Evolutionary conservation across 2,888 invertebrate genomes (phyloP), one percentile per base, ranked within the genome.

Genomic region (Dicyrtomina minuta): DNA sequence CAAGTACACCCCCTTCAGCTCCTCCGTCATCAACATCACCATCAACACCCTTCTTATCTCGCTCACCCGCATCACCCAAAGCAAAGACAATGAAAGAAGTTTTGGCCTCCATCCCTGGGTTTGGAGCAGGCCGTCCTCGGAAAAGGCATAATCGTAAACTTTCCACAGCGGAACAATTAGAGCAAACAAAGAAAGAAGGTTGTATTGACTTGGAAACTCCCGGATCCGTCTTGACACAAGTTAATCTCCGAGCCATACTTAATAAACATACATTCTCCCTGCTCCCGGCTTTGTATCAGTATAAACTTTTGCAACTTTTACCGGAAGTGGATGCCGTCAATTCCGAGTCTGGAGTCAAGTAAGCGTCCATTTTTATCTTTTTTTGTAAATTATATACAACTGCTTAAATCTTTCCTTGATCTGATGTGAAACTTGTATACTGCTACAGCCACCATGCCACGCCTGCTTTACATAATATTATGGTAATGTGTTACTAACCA

Each of bases 201-300:
- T 91, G 91, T 81, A 92, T 97, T 77, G 96, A 97, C 83, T 56
- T 56, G 79, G 95, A 96, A 84, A 95, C 96, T 51, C 95, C 96
- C 22, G 95, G 96, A 81, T 96, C 96, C 65, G 94, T 97, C 80
- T 86, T 97, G 81, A 92, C 93, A 66, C 92, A 92, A 81, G 93
- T 93, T 58, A 96, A 96, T 84, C 86, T 97, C 77, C 86, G 95
- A 81, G 89, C 91, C 74, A 84, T 97, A 77, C 85, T 97, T 71
- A 84, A 95, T 82, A 93, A 93, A 81, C 92, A 94, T 81, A 96
- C 96, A 59, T 96, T 96, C 84, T 88, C 90, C 75, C 84, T 89
- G 77, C 86, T 96, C 79, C 94, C 95, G 75, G 88, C 90, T 75
- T 84, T 92, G 72, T 96, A 95, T 84, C 96, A 96, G 84, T 91